A percentile compares a stretch with the other conserved stretches of the same genome.
Conservation (phyloP, 1,140 invertebrate species). For the Arion vulgaris region DNA sequence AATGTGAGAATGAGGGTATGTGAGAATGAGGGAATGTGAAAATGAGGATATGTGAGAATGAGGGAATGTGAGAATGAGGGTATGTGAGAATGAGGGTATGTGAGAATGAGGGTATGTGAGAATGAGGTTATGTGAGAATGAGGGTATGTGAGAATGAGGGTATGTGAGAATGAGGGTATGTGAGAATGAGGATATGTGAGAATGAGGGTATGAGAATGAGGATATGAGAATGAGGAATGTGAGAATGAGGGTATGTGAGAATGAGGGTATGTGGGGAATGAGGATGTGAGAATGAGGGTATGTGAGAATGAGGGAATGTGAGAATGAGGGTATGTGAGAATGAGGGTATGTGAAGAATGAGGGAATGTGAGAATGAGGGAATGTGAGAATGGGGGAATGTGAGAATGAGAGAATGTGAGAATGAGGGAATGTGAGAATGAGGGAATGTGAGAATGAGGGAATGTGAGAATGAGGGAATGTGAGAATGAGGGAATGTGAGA, state of each 20-base stretch:
- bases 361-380: background rate
- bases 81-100: too few relatives aligned
- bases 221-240: too few relatives aligned
- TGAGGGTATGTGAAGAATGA: background rate
- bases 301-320: background rate
- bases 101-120: background rate
- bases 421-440: background rate
- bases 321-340: background rate
- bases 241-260: background rate
- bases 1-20: background rate
- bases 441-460: background rate
- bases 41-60: background rate
- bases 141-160: too few relatives aligned
- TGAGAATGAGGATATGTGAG: background rate
- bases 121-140: background rate
- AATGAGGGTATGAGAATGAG: too few relatives aligned
- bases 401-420: background rate
- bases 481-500: too few relatives aligned
- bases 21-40: background rate
- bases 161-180: background rate
- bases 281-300: background rate
- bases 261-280: background rate
- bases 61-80: background rate
- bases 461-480: too few relatives aligned
- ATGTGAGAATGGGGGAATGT: background rate